Evolutionary conservation across 2,113 vertebrate genomes (phyloP).

Genomic region (Syrrhaptes paradoxus): DNA sequence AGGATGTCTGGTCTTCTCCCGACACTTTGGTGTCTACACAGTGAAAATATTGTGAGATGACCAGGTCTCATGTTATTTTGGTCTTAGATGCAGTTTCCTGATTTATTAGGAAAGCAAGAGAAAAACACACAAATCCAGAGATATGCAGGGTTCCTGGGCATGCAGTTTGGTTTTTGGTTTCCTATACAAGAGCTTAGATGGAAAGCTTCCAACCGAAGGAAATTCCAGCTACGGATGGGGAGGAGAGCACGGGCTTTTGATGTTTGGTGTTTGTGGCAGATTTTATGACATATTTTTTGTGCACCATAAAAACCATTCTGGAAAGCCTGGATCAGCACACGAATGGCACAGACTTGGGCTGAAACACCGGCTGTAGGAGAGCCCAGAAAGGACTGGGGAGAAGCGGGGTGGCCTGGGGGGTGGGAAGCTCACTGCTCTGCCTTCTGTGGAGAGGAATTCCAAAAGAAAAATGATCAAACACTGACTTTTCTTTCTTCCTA

Average conservation of each 20-base stretch:
- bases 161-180: background rate
- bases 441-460: background rate
- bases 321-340: background rate
- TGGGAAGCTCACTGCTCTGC: background rate
- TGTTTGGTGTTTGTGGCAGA: conserved; percentile 40
- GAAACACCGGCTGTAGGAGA: background rate
- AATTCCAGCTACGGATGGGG: conserved; percentile 7
- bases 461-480: background rate
- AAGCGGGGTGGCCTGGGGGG: background rate
- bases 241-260: background rate
- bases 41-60: background rate
- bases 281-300: conserved; percentile 38
- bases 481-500: background rate
- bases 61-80: background rate
- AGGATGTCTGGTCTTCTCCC: background rate
- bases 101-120: background rate
- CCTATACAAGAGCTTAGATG: background rate
- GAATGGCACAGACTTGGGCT: background rate
- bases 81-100: background rate
- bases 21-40: accelerated
- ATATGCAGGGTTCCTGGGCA: background rate
- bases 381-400: background rate
- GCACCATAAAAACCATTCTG: background rate
- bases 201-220: conserved; percentile 45
- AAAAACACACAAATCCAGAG: background rate